phyloP scores from a whole-genome alignment of 1,140 invertebrate species.

The Episyrphus balteatus region DNA sequence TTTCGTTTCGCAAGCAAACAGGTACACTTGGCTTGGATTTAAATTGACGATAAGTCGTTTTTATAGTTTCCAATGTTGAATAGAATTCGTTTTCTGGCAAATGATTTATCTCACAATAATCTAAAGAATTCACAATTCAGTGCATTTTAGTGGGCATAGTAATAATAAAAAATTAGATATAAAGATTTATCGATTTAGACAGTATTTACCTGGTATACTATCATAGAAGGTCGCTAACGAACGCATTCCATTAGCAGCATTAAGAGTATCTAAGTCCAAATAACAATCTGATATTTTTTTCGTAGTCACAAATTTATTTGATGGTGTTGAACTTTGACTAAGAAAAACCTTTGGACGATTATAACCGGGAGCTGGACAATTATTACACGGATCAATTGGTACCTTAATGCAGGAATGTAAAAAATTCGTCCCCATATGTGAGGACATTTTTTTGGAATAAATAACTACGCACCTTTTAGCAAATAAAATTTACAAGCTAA shows the following conservation, averaged over 20 bases:
- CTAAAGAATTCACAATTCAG: constrained; percentile 8
- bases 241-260: constrained; percentile 23
- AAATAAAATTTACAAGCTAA: too few species aligned
- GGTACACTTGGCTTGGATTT: constrained; percentile 10
- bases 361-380: constrained; percentile 31
- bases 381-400: constrained; percentile 33
- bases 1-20: background rate
- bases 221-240: constrained; percentile 32
- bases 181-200: too few species aligned
- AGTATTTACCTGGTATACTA: constrained; percentile 27
- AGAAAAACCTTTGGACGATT: constrained; percentile 28
- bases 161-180: background rate
- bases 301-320: background rate
- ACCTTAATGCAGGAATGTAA: constrained; percentile 30
- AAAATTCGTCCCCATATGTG: constrained; percentile 9
- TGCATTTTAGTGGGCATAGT: background rate
- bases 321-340: constrained; percentile 4
- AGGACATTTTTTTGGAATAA: constrained; percentile 2
- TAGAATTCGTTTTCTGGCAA: constrained; percentile 30
- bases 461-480: too few species aligned
- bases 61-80: constrained; percentile 24
- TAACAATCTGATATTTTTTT: background rate
- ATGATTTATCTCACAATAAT: constrained; percentile 33
- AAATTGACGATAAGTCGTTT: constrained; percentile 23
- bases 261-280: background rate